Evolutionary conservation across 2,888 invertebrate genomes (phyloP).

Genomic region (Gymnocheta viridis): DNA sequence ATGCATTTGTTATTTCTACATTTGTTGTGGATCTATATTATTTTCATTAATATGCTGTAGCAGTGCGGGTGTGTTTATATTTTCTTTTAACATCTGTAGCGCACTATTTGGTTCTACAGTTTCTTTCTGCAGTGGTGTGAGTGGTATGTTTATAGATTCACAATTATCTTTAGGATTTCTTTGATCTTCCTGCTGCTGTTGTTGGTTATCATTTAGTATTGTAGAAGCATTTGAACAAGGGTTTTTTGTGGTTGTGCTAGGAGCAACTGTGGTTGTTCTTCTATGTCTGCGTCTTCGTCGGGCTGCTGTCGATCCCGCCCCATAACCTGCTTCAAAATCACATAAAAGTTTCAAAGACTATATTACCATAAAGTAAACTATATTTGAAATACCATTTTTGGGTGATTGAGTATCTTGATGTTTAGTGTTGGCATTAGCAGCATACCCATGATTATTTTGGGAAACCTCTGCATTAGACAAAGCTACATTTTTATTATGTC

Average conservation of each 20-base stretch:
- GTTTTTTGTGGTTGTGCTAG: conserved; percentile 8
- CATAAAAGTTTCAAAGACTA: background rate
- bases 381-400: background rate
- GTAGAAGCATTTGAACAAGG: background rate
- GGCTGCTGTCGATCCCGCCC: background rate
- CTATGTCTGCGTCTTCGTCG: background rate
- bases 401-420: background rate
- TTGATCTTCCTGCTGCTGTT: background rate
- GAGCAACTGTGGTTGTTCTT: background rate
- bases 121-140: background rate
- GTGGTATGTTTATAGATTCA: background rate
- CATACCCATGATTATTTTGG: background rate
- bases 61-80: too few species aligned
- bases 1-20: too few species aligned
- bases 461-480: background rate
- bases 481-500: background rate
- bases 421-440: background rate
- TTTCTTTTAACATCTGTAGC: background rate
- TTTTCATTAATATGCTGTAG: too few species aligned
- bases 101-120: too few species aligned
- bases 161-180: background rate
- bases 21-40: too few species aligned
- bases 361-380: background rate
- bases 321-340: conserved; percentile 1
- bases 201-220: background rate